These are phyloP conservation scores for Nestor notabilis DNA, from an alignment of 2,113 vertebrate genomes.

Conservation along the genomic window DNA sequence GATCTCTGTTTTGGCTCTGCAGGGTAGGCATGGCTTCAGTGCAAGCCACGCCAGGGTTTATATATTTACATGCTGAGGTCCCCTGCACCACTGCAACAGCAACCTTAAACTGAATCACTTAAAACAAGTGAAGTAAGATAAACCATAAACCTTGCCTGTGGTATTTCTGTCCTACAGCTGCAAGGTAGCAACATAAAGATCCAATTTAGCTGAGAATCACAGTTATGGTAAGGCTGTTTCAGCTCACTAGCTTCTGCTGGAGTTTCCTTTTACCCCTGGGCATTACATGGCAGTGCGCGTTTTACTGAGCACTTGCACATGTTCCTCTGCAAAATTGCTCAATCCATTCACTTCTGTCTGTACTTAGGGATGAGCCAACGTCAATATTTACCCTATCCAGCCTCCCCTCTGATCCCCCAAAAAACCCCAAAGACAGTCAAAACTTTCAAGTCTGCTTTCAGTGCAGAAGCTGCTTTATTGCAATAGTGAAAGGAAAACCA, in stretches of 20 bases:
- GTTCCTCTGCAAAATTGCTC: neutral
- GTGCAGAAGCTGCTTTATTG: neutral
- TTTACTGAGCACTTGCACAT: neutral
- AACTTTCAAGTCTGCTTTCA: neutral
- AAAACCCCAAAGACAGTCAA: neutral
- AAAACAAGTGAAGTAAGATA: neutral
- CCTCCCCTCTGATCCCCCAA: rapidly evolving
- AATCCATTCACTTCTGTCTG: neutral
- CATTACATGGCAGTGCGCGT: neutral
- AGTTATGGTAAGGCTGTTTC: neutral
- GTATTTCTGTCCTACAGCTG: neutral
- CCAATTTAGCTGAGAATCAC: neutral
- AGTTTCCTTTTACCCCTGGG: neutral
- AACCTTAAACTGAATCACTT: neutral
- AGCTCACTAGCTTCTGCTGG: neutral
- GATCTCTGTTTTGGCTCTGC: neutral
- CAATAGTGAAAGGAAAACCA: neutral
- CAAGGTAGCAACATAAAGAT: neutral
- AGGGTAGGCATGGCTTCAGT: neutral
- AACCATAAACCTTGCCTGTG: rapidly evolving
- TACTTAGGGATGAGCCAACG: neutral
- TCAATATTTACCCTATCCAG: neutral
- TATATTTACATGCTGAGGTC: neutral
- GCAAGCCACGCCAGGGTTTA: neutral
- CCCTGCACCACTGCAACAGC: neutral